phyloP scores from a whole-genome alignment of 2,888 invertebrate genomes.

The Pyrrhia umbra region DNA sequence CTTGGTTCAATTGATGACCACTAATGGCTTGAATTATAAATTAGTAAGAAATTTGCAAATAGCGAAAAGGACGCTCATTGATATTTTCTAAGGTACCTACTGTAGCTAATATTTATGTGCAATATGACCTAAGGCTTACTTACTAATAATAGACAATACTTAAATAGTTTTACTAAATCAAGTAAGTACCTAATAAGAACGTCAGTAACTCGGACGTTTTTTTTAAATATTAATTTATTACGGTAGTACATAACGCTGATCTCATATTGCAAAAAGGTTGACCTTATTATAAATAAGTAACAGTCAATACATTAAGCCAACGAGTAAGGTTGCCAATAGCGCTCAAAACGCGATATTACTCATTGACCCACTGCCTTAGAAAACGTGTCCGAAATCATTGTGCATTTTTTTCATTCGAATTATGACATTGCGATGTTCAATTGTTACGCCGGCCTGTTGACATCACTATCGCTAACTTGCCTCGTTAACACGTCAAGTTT shows the following conservation, averaged over 20 bases:
- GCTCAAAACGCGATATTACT: constrained; percentile 45
- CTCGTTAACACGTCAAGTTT: constrained; percentile 35
- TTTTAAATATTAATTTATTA: neutral
- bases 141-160: too few relatives aligned
- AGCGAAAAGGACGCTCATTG: too few relatives aligned
- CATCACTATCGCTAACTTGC: constrained; percentile 23
- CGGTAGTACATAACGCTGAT: constrained; percentile 17
- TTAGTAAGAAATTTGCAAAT: too few relatives aligned
- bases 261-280: constrained; percentile 40
- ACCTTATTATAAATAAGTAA: constrained; percentile 46
- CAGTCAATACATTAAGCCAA: constrained; percentile 21
- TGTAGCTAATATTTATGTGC: too few relatives aligned
- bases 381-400: constrained; percentile 53
- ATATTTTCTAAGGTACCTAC: too few relatives aligned
- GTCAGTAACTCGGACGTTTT: constrained; percentile 25
- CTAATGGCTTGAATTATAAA: too few relatives aligned
- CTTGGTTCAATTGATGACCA: too few relatives aligned
- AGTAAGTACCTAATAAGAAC: neutral
- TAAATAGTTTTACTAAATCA: constrained; percentile 6
- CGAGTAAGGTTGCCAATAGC: constrained; percentile 46
- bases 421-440: constrained; percentile 56
- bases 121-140: too few relatives aligned
- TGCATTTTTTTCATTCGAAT: constrained; percentile 52
- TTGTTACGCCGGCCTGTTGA: constrained; percentile 53
- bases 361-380: constrained; percentile 62